phyloP scores from a whole-genome alignment of 2,113 vertebrate genomes.

The Caranx ignobilis region DNA sequence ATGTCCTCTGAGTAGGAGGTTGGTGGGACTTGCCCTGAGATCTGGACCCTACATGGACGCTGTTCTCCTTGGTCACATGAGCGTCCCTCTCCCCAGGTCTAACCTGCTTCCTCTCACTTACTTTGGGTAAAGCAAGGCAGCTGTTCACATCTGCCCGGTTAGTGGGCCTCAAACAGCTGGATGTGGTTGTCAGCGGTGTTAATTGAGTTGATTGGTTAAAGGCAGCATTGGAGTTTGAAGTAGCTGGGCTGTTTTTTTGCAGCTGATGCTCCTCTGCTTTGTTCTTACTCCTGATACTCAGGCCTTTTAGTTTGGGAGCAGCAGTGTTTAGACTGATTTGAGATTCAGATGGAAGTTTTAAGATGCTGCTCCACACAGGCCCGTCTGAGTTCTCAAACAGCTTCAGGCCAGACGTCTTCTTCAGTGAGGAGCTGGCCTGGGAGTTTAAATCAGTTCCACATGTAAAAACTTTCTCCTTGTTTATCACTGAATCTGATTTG shows the following conservation, averaged over 20 bases:
- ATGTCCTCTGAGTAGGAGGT: slow-evolving; percentile 83
- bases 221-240: slow-evolving; percentile 77
- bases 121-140: slow-evolving; percentile 13
- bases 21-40: slow-evolving; percentile 19
- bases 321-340: slow-evolving; percentile 78
- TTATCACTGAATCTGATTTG: slow-evolving; percentile 61
- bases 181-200: slow-evolving; percentile 38
- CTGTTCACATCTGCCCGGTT: slow-evolving; percentile 58
- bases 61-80: slow-evolving; percentile 49
- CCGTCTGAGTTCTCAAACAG: slow-evolving; percentile 73
- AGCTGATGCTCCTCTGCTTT: slow-evolving; percentile 74
- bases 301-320: slow-evolving; percentile 85
- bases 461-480: slow-evolving; percentile 73
- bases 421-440: slow-evolving; percentile 56
- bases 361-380: slow-evolving; percentile 71
- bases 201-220: slow-evolving; percentile 78
- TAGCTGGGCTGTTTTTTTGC: slow-evolving; percentile 54
- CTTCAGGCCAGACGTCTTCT: slow-evolving; percentile 72
- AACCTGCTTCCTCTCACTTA: slow-evolving; percentile 40
- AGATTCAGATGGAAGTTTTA: slow-evolving; percentile 77
- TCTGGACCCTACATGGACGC: slow-evolving; percentile 5
- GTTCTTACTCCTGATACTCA: slow-evolving; percentile 85
- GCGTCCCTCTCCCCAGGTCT: slow-evolving; percentile 21
- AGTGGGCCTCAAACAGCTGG: slow-evolving; percentile 62
- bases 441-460: slow-evolving; percentile 67